Base-by-base conservation (phyloP, 1,140 invertebrate species). In the Bursaphelenchus mucronatus region DNA sequence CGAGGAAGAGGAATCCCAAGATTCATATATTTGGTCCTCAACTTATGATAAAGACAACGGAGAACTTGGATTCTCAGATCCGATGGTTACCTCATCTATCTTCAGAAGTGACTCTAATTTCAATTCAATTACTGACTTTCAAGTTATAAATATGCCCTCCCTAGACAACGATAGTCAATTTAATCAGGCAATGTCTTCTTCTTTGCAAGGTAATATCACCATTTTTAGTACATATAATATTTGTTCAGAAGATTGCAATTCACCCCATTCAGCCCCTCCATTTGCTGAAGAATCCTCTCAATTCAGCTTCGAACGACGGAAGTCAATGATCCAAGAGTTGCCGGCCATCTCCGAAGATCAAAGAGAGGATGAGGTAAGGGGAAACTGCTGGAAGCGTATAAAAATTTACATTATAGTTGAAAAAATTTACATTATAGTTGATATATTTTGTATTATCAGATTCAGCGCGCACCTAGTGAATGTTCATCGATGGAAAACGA, bases 271-370 rank as follows among this genome's bases (percentile, higher is more conserved):
- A 30, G 57, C 57, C 10, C 57, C 57, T 11, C 11, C 57, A 17
- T 39, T 46, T 7, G 11, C 13, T 19, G 40, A 50, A 11, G 45
- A 50, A n/a, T 39, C 13, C 13, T 15, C 21, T 3, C 13, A 44
- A 19, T 59, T 59, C 40, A 44, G 13, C 13, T 59, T 59, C 40
- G 57, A 59, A 59, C 13, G 57, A 59, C 15, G 57, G 21, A 13
- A 39, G 17, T 59, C 57, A 44, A 39, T 59, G 15, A 19, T 59
- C 41, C 57, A 59, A 39, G 57, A 59, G 40, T 39, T 59, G 19
- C 57, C 57, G 15, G 57, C 57, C 15, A 59, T 59, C 41, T 50
- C 41, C 40, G 57, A 59, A 50, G 57, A 59, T 50, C 44, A 13
- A 50, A 39, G 13, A 45, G 47, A n/a, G 19, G 47, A 49, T 19